Conservation (phyloP, 92 coral and sea anemone genomes). For the Siderastrea siderea region DNA sequence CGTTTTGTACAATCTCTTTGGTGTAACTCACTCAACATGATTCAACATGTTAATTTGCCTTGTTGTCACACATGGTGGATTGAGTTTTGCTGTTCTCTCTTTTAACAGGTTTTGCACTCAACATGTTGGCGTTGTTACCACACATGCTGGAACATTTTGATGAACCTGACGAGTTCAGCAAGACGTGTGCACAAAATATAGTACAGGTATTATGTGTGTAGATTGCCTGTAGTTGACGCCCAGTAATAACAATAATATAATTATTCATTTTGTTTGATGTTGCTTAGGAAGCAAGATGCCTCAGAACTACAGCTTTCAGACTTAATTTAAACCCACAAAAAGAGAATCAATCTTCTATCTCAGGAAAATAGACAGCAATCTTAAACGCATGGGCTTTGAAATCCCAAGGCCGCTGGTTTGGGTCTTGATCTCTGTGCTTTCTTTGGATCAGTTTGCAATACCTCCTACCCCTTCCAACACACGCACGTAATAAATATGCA, state of each 20-base stretch:
- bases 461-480: no score
- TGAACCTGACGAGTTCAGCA: conserved; percentile 94
- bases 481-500: no score
- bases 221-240: background rate
- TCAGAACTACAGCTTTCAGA: no score
- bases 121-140: conserved; percentile 90
- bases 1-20: background rate
- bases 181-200: conserved; percentile 88
- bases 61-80: background rate
- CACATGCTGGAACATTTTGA: conserved; percentile 93
- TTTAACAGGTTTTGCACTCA: conserved; percentile 86
- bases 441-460: no score
- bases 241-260: no score
- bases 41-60: background rate
- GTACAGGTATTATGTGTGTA: conserved; percentile 73
- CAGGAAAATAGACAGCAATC: no score
- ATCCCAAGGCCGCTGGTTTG: no score
- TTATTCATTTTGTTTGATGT: background rate
- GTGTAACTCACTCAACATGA: background rate
- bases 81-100: background rate
- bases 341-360: no score
- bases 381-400: no score
- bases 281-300: background rate
- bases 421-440: no score
- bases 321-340: no score